These are phyloP conservation scores for Periophthalmus magnuspinnatus DNA, from an alignment of 2,797 vertebrate genomes.

Conservation along the genomic window DNA sequence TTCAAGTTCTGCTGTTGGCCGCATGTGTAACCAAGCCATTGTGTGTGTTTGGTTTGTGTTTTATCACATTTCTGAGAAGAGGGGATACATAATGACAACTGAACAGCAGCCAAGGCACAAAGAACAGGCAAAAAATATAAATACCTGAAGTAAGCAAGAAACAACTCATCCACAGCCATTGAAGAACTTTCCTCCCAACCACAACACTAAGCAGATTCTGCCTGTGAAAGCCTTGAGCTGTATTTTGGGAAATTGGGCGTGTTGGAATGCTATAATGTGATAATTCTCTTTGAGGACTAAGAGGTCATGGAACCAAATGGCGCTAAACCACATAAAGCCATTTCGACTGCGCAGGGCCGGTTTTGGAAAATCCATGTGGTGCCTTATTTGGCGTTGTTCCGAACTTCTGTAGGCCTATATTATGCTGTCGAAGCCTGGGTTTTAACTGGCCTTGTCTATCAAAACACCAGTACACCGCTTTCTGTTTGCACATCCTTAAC, in stretches of 20 bases:
- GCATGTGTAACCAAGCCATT: conserved; percentile 39
- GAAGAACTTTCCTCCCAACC: conserved; percentile 63
- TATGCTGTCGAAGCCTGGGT: conserved; percentile 61
- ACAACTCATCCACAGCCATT: conserved; percentile 41
- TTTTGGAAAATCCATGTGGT: conserved; percentile 76
- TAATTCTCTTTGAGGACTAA: conserved; percentile 77
- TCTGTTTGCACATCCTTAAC: conserved; percentile 64
- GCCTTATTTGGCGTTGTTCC: conserved; percentile 51
- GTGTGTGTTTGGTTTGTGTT: conserved; percentile 47
- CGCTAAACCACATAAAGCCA: conserved; percentile 74
- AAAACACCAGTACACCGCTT: conserved; percentile 69
- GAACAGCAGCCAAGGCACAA: conserved; percentile 37
- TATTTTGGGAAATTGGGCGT: conserved; percentile 78
- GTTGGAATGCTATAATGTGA: conserved; percentile 82
- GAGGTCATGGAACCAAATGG: conserved; percentile 76
- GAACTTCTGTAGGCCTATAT: conserved; percentile 52
- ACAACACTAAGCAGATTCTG: conserved; percentile 68
- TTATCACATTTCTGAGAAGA: conserved; percentile 57
- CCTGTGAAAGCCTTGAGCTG: conserved; percentile 69
- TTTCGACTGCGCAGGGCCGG: conserved; percentile 59
- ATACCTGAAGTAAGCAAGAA: conserved; percentile 70
- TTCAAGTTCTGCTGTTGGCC: conserved; percentile 45
- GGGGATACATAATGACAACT: conserved; percentile 50
- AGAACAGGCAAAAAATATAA: conserved; percentile 51
- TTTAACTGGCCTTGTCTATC: conserved; percentile 73